These are phyloP conservation scores for Drosophila sp. DNA, from an alignment of 1,140 invertebrate species.

Conservation along the genomic window DNA sequence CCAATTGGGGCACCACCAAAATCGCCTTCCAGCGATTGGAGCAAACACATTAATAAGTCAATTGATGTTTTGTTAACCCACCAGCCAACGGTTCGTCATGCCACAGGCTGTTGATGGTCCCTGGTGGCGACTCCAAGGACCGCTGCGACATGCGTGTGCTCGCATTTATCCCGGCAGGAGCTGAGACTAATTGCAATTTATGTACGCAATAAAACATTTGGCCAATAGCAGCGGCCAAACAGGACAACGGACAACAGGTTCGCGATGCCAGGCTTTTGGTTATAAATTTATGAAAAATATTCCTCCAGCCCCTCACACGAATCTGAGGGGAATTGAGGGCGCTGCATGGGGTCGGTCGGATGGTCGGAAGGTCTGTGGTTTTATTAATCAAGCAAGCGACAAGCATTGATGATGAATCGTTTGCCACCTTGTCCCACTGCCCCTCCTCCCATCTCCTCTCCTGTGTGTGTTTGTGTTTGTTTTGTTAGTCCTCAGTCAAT, in stretches of 20 bases:
- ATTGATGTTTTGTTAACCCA: constrained; percentile 81
- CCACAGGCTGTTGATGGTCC: constrained; percentile 35
- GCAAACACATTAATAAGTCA: constrained; percentile 77
- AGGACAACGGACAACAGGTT: constrained; percentile 42
- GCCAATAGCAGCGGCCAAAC: constrained; percentile 43
- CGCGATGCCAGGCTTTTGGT: constrained; percentile 62
- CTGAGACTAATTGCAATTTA: constrained; percentile 77
- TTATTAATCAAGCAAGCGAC: constrained; percentile 71
- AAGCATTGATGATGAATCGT: constrained; percentile 18
- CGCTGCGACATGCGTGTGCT: constrained; percentile 65
- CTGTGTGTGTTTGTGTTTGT: too few relatives aligned
- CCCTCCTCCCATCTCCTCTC: background rate
- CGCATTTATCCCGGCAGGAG: constrained; percentile 73
- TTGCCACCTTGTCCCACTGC: background rate
- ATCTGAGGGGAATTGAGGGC: constrained; percentile 24
- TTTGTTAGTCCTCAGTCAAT: constrained; percentile 51
- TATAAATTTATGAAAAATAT: constrained; percentile 81
- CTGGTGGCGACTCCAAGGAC: constrained; percentile 38
- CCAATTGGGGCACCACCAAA: constrained; percentile 35
- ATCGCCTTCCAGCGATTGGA: constrained; percentile 17
- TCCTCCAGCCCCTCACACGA: constrained; percentile 7
- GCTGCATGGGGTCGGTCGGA: constrained; percentile 10
- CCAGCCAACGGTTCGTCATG: constrained; percentile 58
- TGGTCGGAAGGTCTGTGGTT: constrained; percentile 34
- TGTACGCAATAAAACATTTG: constrained; percentile 80